Base-by-base conservation (phyloP, 2,888 invertebrate genomes). In the Trissoscelio sp. region DNA sequence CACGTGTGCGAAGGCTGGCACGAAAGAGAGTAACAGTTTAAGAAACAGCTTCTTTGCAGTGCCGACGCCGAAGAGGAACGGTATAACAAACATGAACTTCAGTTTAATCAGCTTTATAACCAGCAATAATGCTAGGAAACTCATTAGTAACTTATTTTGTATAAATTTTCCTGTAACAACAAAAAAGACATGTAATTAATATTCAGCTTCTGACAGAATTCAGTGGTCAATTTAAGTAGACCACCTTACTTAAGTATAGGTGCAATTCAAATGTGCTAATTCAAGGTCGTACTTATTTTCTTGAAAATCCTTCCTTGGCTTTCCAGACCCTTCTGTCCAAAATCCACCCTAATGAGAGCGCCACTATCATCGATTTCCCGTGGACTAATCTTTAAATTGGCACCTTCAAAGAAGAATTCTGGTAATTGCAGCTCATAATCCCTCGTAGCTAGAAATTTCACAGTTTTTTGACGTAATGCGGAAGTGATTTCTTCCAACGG, bases 1-100 rank as follows among this genome's bases (percentile, higher is more conserved):
- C 79, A 97, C 93, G 89, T 96, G 96, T 69, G 96, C 94, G 80
- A 97, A 91, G 0, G 96, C 96, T 0, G 97, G 97, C 92, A 97
- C 96, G 39, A 97, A 88, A 93, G 97, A 97, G 18, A 97, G 93
- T 11, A 97, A 91, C 62, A 96, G 92, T 89, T 97, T 97, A 46
- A 97, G 92, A 87, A 97, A 93, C 86, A 97, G 92, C 90, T 97
- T 97, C 92, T 97, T 97, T 2, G 97, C 97, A 0, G 96, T 95
- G 0, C 95, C 95, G 14, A 96, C 94, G 1, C 97, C 97, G 85
- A 97, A 93, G 57, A 97, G 92, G 57, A 96, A 91, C 0, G 97
- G 97, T 80, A 96, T 92, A 16, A 97, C 93, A 92, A 97, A 96
- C 88, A 97, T 93, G 82, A 96, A 92, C 92, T 96, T 96, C 85